A percentile compares a stretch with the other conserved stretches of the same genome.
Conservation (phyloP, 2,888 invertebrate species). For the Xestobium rufovillosum region DNA sequence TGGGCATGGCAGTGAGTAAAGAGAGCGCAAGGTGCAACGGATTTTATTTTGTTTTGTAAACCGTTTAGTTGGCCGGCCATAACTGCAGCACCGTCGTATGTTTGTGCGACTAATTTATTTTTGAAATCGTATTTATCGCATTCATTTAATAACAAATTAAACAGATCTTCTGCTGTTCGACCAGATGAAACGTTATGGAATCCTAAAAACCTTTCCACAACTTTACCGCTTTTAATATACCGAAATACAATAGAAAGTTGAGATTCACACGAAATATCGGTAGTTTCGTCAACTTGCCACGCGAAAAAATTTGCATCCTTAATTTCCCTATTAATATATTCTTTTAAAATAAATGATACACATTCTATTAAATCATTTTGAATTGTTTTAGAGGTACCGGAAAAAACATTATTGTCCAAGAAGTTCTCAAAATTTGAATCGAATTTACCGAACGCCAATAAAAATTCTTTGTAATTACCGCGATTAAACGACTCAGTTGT, state of each 20-base stretch:
- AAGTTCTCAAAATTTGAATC: no score
- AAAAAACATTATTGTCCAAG: no score
- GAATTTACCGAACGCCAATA: no score
- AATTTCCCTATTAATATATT: no score
- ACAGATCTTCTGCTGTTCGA: slow-evolving; percentile 11
- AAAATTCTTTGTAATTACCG: no score
- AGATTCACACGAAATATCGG: slow-evolving; percentile 6
- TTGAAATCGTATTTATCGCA: slow-evolving; percentile 10
- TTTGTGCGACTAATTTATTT: slow-evolving; percentile 24
- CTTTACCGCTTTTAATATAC: not conserved
- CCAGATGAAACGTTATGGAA: slow-evolving; percentile 8
- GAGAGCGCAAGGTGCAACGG: slow-evolving; percentile 18
- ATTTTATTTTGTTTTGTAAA: slow-evolving; percentile 25
- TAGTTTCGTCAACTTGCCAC: no score
- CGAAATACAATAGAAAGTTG: slow-evolving; percentile 5
- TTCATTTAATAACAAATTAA: slow-evolving; percentile 4
- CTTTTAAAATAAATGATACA: no score
- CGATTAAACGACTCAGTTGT: no score
- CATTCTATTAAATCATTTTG: no score
- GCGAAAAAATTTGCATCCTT: no score
- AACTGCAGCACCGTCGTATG: slow-evolving; percentile 24
- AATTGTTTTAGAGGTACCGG: no score
- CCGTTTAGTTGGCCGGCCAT: slow-evolving; percentile 23
- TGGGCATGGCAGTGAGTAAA: slow-evolving; percentile 26
- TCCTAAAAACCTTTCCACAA: slow-evolving; percentile 9